Base-by-base conservation (phyloP, 2,113 vertebrate species). In the Malurus cyaneus region DNA sequence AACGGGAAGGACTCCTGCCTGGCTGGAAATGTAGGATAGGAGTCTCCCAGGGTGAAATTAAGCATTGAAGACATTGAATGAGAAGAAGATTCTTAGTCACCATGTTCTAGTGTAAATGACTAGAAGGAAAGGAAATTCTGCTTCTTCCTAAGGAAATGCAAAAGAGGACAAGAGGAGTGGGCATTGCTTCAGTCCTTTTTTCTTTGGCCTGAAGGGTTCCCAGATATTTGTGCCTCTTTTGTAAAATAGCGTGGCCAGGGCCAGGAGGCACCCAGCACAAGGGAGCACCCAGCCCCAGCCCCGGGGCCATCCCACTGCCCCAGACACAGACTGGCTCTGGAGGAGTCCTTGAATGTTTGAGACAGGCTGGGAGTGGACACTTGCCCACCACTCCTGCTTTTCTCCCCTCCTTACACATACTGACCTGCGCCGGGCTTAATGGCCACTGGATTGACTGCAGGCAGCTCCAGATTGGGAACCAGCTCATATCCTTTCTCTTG, bases 371-470 rank as follows among this genome's bases (percentile, higher is more conserved):
- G 47, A 50, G 39, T 0, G 0, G 28, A 13, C 18, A 11, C 39
- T 71, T 11, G 2, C 42, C n/a, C 3, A 0, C 23, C 50, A 46
- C 36, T 54, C 60, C 54, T 54, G 42, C 47, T 21, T 66, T 62
- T 50, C 52, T 74, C 57, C 31, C 74, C 31, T 71, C 65, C 26
- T 49, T 36, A 28, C 70, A 26, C 41, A 79, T 98, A 99, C 99
- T 99, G 97, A 99, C 99, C 99, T 99, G 99, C 97, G 96, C 98
- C 98, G 64, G 98, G 99, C 97, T 99, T 99, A 97, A 99, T 98
- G 98, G 99, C 98, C 98, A 99, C 98, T 14, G 98, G 98, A 93
- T 98, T 99, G 98, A 99, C 98, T 4, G 99, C 93, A 91, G 99
- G 97, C 88, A 99, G 97, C 96, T 99, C 99, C 98, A 99, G 95